Conservation (phyloP, 1,140 invertebrate genomes). For the Drosophila sechellia region DNA sequence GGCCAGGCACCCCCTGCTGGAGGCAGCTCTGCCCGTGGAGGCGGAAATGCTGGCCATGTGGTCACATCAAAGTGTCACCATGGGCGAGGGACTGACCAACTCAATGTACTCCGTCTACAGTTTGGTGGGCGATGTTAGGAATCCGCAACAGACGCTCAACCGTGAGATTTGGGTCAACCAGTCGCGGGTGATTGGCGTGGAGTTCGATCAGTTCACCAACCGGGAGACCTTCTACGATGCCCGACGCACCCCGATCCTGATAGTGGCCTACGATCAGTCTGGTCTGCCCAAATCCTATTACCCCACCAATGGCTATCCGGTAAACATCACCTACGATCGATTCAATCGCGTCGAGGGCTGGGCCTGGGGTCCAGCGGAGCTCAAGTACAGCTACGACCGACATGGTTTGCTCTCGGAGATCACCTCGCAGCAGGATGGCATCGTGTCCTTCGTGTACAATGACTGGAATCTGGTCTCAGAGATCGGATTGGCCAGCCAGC, state of each 20-base stretch:
- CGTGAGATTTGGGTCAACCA: conserved; percentile 94
- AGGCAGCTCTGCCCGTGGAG: conserved; percentile 94
- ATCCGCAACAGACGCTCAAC: conserved; percentile 92
- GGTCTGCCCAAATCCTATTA: conserved; percentile 93
- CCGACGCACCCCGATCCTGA: conserved; percentile 91
- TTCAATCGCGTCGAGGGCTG: conserved; percentile 96
- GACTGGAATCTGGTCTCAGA: conserved; percentile 94
- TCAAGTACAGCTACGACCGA: conserved; percentile 94
- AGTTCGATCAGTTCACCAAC: conserved; percentile 95
- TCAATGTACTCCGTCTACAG: conserved; percentile 92
- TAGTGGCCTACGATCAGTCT: conserved; percentile 93
- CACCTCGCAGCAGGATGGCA: conserved; percentile 91
- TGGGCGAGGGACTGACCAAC: conserved; percentile 91
- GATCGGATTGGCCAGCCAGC: conserved; percentile 94
- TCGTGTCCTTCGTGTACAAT: conserved; percentile 91
- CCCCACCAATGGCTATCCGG: conserved; percentile 89
- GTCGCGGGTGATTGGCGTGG: conserved; percentile 92
- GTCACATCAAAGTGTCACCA: conserved; percentile 91
- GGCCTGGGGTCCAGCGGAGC: conserved; percentile 94
- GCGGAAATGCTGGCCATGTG: conserved; percentile 96
- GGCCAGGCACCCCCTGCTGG: conserved; percentile 93
- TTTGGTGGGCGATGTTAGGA: conserved; percentile 92
- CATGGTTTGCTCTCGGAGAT: conserved; percentile 94
- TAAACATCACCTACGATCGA: conserved; percentile 96
- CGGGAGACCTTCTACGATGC: conserved; percentile 95